phyloP scores from a whole-genome alignment of 2,888 invertebrate genomes.

The Caenorhabditis sp. region DNA sequence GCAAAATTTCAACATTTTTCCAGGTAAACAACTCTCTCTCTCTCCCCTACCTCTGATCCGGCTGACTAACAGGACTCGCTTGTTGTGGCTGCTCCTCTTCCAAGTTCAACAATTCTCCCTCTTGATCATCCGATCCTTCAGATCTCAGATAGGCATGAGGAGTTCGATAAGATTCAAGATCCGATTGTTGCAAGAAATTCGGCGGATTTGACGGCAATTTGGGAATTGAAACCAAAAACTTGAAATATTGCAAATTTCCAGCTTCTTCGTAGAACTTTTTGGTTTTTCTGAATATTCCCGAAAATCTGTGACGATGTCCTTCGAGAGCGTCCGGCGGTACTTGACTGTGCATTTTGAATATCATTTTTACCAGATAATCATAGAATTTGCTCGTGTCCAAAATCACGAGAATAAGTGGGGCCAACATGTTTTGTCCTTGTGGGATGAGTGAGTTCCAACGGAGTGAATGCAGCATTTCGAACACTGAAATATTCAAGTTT shows the following conservation, averaged over 20 bases:
- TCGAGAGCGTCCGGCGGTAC: slow-evolving; percentile 87
- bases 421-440: slow-evolving; percentile 92
- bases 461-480: slow-evolving; percentile 89
- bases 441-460: slow-evolving; percentile 96
- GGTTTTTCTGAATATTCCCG: slow-evolving; percentile 73
- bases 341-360: slow-evolving; percentile 89
- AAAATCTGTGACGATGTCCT: slow-evolving; percentile 85
- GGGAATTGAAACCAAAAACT: slow-evolving; percentile 90
- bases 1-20: neutral
- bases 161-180: slow-evolving; percentile 89
- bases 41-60: slow-evolving; percentile 39
- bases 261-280: slow-evolving; percentile 92
- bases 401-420: slow-evolving; percentile 84
- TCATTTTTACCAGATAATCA: slow-evolving; percentile 92
- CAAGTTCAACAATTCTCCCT: slow-evolving; percentile 57
- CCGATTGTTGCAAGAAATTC: slow-evolving; percentile 90
- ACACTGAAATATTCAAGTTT: slow-evolving; percentile 77
- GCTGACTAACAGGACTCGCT: slow-evolving; percentile 34
- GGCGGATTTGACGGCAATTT: slow-evolving; percentile 88
- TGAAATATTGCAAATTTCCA: slow-evolving; percentile 93
- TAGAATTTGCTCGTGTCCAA: slow-evolving; percentile 95
- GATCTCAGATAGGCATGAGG: slow-evolving; percentile 78
- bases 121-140: slow-evolving; percentile 60
- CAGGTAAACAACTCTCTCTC: neutral
- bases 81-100: slow-evolving; percentile 43